Percentiles rank a stretch among this genome's conserved stretches.
These are phyloP conservation scores for Polyommatus iphigenia DNA, from an alignment of 2,888 invertebrate species.

Conservation along the genomic window DNA sequence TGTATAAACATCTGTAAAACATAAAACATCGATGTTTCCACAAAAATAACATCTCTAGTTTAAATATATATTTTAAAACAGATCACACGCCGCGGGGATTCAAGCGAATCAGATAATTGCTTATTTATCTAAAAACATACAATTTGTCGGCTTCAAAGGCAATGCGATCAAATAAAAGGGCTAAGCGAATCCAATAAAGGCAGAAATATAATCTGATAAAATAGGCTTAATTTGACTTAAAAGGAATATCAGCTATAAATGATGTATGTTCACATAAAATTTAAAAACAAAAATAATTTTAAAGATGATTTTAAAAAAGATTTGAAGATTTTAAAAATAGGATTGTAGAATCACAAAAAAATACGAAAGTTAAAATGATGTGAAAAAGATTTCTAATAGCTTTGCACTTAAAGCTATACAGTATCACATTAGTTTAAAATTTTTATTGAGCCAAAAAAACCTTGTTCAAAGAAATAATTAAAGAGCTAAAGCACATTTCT, in stretches of 20 bases:
- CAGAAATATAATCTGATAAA: slow-evolving; percentile 37
- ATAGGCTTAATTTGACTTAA: not conserved
- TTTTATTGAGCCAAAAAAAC: too few relatives aligned
- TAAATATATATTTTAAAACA: slow-evolving; percentile 41
- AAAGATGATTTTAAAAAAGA: too few relatives aligned
- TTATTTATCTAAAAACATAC: slow-evolving; percentile 70
- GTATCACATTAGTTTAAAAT: too few relatives aligned
- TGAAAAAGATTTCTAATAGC: too few relatives aligned
- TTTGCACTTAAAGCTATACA: too few relatives aligned
- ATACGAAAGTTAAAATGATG: too few relatives aligned
- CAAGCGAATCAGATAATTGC: slow-evolving; percentile 70
- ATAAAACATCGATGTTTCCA: slow-evolving; percentile 15
- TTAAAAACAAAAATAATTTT: too few relatives aligned
- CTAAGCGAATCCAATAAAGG: slow-evolving; percentile 73
- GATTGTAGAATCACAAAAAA: too few relatives aligned
- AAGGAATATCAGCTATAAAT: not conserved
- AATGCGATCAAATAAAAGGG: slow-evolving; percentile 73
- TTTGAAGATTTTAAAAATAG: too few relatives aligned
- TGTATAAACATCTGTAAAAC: slow-evolving; percentile 10
- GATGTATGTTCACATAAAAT: too few relatives aligned
- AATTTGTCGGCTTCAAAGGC: slow-evolving; percentile 65
- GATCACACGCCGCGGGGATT: slow-evolving; percentile 56
- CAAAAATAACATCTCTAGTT: slow-evolving; percentile 25
- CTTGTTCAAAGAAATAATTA: too few relatives aligned
- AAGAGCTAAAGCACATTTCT: too few relatives aligned